Conservation (phyloP, 2,113 vertebrate species). For the Neoarius graeffei region DNA sequence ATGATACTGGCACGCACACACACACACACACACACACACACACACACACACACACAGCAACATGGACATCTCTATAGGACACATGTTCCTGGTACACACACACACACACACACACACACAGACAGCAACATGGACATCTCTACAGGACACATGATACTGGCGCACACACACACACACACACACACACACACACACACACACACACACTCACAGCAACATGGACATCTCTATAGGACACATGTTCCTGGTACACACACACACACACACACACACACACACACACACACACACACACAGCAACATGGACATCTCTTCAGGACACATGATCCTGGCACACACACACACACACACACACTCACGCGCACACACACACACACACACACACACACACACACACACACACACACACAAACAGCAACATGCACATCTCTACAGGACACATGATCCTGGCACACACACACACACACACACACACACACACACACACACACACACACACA, state of each 20-base stretch:
- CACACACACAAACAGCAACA: slow-evolving; percentile 14
- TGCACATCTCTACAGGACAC: background rate
- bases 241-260: background rate
- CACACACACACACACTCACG: background rate
- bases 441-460: slow-evolving; percentile 1
- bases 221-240: slow-evolving; percentile 9
- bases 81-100: slow-evolving; percentile 94
- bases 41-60: slow-evolving; percentile 87
- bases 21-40: background rate
- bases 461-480: slow-evolving; percentile 52
- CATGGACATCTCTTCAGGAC: background rate
- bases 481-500: slow-evolving; percentile 23
- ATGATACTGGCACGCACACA: slow-evolving; percentile 1
- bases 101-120: slow-evolving; percentile 5
- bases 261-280: background rate
- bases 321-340: slow-evolving; percentile 9
- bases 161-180: slow-evolving; percentile 53
- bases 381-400: slow-evolving; percentile 7
- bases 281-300: no score
- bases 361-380: slow-evolving; percentile 64
- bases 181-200: slow-evolving; percentile 17
- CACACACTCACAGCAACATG: background rate
- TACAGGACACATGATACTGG: background rate
- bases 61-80: slow-evolving; percentile 99
- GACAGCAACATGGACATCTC: slow-evolving; percentile 2